Percentiles rank a stretch among this genome's conserved stretches.
Conservation (phyloP, 2,797 vertebrate genomes). For the Arremon aurantiirostris region DNA sequence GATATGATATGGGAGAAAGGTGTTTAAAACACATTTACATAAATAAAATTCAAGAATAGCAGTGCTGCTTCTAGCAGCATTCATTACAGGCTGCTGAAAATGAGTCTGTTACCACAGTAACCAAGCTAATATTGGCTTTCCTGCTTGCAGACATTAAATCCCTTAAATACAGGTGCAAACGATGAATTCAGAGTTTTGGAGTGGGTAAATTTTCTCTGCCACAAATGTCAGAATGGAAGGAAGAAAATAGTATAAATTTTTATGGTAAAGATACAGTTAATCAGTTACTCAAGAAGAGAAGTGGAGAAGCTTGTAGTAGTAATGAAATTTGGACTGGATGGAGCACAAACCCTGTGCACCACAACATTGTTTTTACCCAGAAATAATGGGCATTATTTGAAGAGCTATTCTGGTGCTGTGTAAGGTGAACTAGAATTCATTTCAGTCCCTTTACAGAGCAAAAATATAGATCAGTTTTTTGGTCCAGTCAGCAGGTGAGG, state of each 20-base stretch:
- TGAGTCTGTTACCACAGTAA: conserved; percentile 65
- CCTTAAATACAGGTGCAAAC: conserved; percentile 43
- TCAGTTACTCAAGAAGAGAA: not conserved
- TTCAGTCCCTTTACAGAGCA: not conserved
- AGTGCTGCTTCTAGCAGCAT: conserved; percentile 11
- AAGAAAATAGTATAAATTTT: not conserved
- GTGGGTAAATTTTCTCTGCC: not conserved
- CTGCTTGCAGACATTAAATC: conserved; percentile 26
- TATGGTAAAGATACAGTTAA: not conserved
- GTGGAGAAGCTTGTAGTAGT: not conserved
- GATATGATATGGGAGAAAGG: not conserved
- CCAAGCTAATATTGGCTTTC: conserved; percentile 55
- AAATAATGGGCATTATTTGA: not conserved
- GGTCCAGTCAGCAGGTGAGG: not conserved
- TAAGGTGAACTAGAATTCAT: not conserved
- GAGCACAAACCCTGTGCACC: not conserved
- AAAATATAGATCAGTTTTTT: not conserved
- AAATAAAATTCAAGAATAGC: conserved; percentile 59
- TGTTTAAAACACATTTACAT: conserved; percentile 47
- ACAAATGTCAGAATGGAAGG: not conserved
- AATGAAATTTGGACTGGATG: not conserved
- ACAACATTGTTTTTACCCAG: not conserved
- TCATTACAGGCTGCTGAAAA: conserved; percentile 56
- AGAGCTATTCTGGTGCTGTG: not conserved
- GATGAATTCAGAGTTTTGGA: conserved; percentile 7